A percentile compares a stretch with the other conserved stretches of the same genome.
phyloP scores from a whole-genome alignment of 1,140 invertebrate genomes.

The Mamestra configurata region DNA sequence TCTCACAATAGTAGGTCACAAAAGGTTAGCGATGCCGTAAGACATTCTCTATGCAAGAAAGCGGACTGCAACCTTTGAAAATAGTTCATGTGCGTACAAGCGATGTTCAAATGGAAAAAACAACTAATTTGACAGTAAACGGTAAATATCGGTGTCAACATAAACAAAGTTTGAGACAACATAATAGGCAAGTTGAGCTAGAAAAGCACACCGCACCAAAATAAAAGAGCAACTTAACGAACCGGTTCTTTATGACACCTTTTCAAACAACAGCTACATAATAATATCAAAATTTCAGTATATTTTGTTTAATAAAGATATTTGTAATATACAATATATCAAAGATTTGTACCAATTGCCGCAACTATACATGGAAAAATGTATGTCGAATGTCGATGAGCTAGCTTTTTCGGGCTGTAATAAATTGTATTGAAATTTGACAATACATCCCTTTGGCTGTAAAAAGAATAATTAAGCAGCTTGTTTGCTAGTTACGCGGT shows the following conservation, averaged over 20 bases:
- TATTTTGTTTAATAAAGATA: neutral
- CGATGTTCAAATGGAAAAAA: neutral
- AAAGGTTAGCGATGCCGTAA: slow-evolving; percentile 16
- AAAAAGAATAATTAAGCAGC: too few species aligned
- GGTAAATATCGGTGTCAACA: slow-evolving; percentile 15
- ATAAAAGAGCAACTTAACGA: neutral
- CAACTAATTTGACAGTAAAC: slow-evolving; percentile 3
- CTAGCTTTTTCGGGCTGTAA: too few species aligned
- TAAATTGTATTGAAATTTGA: too few species aligned
- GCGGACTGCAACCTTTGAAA: neutral
- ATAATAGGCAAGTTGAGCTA: slow-evolving; percentile 2
- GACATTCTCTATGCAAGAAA: slow-evolving; percentile 7
- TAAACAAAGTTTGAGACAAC: neutral
- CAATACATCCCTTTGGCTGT: too few species aligned
- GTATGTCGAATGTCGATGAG: too few species aligned
- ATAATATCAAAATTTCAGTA: neutral
- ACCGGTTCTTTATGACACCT: neutral
- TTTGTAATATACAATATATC: too few species aligned
- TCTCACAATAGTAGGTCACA: slow-evolving; percentile 33
- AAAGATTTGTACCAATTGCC: too few species aligned
- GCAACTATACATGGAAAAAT: too few species aligned
- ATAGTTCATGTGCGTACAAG: neutral
- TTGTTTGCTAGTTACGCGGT: too few species aligned
- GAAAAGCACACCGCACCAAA: slow-evolving; percentile 1
- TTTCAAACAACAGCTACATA: neutral